These are phyloP conservation scores for Cheiracanthium punctorium DNA, from an alignment of 2,888 invertebrate species.

Conservation along the genomic window DNA sequence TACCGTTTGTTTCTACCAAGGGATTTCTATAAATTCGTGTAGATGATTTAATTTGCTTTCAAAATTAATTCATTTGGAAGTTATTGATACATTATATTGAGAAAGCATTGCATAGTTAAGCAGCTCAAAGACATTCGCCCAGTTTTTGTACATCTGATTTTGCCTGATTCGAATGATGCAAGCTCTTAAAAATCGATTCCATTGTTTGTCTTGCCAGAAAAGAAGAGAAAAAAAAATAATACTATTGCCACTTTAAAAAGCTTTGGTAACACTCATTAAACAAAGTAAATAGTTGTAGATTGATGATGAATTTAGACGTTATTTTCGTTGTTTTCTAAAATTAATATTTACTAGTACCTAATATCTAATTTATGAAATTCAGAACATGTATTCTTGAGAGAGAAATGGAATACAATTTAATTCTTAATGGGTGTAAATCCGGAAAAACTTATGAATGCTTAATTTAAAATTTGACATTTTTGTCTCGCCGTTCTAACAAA, in stretches of 20 bases:
- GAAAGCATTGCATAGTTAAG: neutral
- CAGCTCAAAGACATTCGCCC: neutral
- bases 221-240: neutral
- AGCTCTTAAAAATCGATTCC: constrained; percentile 30
- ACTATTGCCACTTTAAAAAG: neutral
- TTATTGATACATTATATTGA: neutral
- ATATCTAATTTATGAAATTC: neutral
- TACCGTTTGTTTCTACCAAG: constrained; percentile 23
- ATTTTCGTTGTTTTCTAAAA: neutral
- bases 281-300: neutral
- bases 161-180: constrained; percentile 37
- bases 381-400: neutral
- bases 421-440: neutral
- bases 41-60: constrained; percentile 47
- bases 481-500: too few relatives aligned
- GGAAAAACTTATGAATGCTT: too few relatives aligned
- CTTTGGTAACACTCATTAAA: neutral
- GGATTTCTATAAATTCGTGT: constrained; percentile 31
- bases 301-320: neutral
- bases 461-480: too few relatives aligned
- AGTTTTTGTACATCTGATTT: constrained; percentile 37
- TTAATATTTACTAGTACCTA: neutral
- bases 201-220: neutral
- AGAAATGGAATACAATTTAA: neutral
- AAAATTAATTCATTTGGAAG: constrained; percentile 17